Percentiles rank a stretch among this genome's conserved stretches.
Conservation (phyloP, 2,888 invertebrate species). For the Serrognathus titanus region DNA sequence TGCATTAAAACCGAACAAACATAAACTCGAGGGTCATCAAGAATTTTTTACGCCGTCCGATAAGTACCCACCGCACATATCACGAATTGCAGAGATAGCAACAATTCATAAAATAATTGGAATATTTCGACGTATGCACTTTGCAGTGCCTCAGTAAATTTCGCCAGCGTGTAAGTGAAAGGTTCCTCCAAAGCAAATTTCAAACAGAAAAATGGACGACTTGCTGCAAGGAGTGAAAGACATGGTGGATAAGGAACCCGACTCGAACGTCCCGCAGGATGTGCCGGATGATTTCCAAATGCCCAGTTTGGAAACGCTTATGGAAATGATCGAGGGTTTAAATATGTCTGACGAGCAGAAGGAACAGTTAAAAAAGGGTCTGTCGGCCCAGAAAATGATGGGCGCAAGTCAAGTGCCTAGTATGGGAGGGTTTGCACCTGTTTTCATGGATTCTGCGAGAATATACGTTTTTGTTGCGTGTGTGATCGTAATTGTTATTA, state of each 20-base stretch:
- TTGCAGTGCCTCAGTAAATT: not conserved
- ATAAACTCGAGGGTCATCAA: not conserved
- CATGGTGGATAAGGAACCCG: slow-evolving; percentile 24
- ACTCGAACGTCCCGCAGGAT: slow-evolving; percentile 3
- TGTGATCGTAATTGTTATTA: slow-evolving; percentile 23
- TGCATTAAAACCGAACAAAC: not conserved
- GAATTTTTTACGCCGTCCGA: too few species aligned
- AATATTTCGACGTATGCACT: slow-evolving; percentile 10
- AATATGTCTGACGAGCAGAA: slow-evolving; percentile 60
- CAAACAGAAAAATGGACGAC: slow-evolving; percentile 7
- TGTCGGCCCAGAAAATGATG: slow-evolving; percentile 11
- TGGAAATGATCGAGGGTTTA: slow-evolving; percentile 30
- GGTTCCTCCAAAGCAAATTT: not conserved
- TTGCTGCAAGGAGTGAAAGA: slow-evolving; percentile 32
- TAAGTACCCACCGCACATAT: too few species aligned
- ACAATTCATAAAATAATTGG: slow-evolving; percentile 5
- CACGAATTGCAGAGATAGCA: slow-evolving; percentile 10
- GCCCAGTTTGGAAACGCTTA: slow-evolving; percentile 28
- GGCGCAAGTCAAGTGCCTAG: not conserved
- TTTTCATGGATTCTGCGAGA: slow-evolving; percentile 43
- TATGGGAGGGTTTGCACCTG: slow-evolving; percentile 26
- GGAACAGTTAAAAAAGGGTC: slow-evolving; percentile 28
- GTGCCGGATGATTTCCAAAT: slow-evolving; percentile 16
- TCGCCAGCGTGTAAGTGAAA: not conserved
- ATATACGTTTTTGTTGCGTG: slow-evolving; percentile 28